phyloP scores from a whole-genome alignment of 2,888 invertebrate species.

The Elegia similella region DNA sequence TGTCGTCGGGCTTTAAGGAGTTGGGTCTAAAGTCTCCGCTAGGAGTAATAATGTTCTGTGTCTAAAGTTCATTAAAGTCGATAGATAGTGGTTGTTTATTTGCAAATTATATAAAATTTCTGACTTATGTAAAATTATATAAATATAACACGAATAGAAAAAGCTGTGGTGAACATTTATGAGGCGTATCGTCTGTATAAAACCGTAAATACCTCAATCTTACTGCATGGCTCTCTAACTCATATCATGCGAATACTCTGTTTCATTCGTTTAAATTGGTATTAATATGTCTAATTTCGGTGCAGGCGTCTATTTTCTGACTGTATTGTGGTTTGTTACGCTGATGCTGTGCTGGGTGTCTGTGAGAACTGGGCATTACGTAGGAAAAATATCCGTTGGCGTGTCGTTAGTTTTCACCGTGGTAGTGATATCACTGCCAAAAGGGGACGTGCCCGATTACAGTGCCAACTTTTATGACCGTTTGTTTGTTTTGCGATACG shows the following conservation, averaged over 20 bases:
- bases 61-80: background rate
- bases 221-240: slow-evolving; percentile 41
- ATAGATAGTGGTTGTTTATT: slow-evolving; percentile 27
- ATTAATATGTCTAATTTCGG: slow-evolving; percentile 77
- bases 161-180: slow-evolving; percentile 31
- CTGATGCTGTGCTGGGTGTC: slow-evolving; percentile 84
- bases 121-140: no score
- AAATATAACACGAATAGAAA: slow-evolving; percentile 40
- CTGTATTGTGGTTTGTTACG: slow-evolving; percentile 84
- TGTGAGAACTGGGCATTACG: slow-evolving; percentile 83
- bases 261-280: slow-evolving; percentile 19
- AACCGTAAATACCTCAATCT: slow-evolving; percentile 40
- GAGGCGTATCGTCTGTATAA: slow-evolving; percentile 38
- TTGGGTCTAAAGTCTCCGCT: no score
- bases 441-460: slow-evolving; percentile 55
- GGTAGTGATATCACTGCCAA: slow-evolving; percentile 82
- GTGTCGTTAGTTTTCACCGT: slow-evolving; percentile 80
- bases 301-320: slow-evolving; percentile 84
- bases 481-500: slow-evolving; percentile 54
- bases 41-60: background rate
- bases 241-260: slow-evolving; percentile 14
- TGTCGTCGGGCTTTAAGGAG: no score
- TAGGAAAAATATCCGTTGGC: slow-evolving; percentile 83
- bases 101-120: slow-evolving; percentile 29
- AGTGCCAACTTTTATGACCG: slow-evolving; percentile 76